These are phyloP conservation scores for Acropora tenuis DNA, from an alignment of 64 coral and sea anemone genomes.

Conservation along the genomic window DNA sequence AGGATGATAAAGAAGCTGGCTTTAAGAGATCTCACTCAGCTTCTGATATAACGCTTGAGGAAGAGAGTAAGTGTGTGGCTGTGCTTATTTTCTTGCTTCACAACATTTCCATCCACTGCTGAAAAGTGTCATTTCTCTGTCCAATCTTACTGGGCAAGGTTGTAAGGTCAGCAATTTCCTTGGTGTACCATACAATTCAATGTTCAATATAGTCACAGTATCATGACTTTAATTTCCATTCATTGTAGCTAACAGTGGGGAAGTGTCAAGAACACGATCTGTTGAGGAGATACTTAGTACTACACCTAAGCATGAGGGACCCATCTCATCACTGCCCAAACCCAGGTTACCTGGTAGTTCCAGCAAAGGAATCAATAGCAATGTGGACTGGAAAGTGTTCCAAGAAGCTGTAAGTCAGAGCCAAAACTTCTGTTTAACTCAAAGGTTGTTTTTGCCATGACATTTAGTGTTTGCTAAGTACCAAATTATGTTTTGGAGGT, in stretches of 20 bases:
- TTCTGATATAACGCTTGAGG: background rate
- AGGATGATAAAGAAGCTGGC: constrained; percentile 7
- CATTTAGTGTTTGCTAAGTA: too few species aligned
- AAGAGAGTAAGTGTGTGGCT: constrained; percentile 26
- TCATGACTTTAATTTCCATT: background rate
- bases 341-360: background rate
- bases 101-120: too few species aligned
- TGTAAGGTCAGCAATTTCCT: too few species aligned
- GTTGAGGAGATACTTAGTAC: constrained; percentile 53
- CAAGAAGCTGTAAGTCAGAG: constrained; percentile 80
- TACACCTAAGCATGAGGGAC: constrained; percentile 18
- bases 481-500: too few species aligned
- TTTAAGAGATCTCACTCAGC: constrained; percentile 20
- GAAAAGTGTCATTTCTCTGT: too few species aligned
- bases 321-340: constrained; percentile 26
- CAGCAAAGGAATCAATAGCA: constrained; percentile 51
- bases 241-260: constrained; percentile 52
- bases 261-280: constrained; percentile 73
- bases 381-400: constrained; percentile 86
- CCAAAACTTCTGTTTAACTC: background rate
- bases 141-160: too few species aligned
- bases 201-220: too few species aligned
- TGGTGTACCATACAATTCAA: too few species aligned
- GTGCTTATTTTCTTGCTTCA: too few species aligned
- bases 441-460: too few species aligned